Conservation (phyloP, 2,888 invertebrate species). For the Micoletzkya japonica region DNA sequence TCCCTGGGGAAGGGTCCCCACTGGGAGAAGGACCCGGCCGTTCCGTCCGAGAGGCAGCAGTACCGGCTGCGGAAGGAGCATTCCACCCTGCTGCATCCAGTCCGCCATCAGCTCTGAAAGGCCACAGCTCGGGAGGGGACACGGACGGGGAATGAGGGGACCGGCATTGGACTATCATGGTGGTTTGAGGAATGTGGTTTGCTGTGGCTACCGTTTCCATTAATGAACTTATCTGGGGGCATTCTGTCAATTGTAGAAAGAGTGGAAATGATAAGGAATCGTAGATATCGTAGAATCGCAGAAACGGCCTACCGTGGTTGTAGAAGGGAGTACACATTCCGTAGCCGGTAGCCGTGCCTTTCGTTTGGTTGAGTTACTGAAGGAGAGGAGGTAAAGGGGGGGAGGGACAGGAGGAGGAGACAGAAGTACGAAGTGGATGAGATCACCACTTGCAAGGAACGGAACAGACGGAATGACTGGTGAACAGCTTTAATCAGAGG, state of each 20-base stretch:
- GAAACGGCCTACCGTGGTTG: not conserved
- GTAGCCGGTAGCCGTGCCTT: not conserved
- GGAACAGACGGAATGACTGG: no score
- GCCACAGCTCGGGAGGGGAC: not conserved
- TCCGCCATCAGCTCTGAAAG: slow-evolving; percentile 17
- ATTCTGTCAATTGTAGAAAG: no score
- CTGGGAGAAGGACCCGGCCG: slow-evolving; percentile 18
- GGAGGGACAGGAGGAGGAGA: no score
- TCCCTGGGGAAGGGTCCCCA: slow-evolving; percentile 10
- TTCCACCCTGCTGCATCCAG: slow-evolving; percentile 22
- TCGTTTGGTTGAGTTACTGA: not conserved
- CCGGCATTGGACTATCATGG: not conserved
- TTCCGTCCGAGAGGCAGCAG: slow-evolving; percentile 25
- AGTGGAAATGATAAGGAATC: no score
- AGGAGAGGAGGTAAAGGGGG: not conserved
- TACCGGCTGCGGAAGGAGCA: slow-evolving; percentile 19
- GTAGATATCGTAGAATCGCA: no score
- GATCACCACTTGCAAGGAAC: no score
- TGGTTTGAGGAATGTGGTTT: no score
- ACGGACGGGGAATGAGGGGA: not conserved
- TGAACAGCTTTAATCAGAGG: no score
- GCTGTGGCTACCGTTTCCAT: no score
- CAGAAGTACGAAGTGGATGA: no score
- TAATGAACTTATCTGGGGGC: no score
- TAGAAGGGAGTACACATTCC: slow-evolving; percentile 6